Evolutionary conservation across 2,797 vertebrate genomes (phyloP), one percentile per base, ranked within the genome.

Genomic region (Uromys caudimaculatus): DNA sequence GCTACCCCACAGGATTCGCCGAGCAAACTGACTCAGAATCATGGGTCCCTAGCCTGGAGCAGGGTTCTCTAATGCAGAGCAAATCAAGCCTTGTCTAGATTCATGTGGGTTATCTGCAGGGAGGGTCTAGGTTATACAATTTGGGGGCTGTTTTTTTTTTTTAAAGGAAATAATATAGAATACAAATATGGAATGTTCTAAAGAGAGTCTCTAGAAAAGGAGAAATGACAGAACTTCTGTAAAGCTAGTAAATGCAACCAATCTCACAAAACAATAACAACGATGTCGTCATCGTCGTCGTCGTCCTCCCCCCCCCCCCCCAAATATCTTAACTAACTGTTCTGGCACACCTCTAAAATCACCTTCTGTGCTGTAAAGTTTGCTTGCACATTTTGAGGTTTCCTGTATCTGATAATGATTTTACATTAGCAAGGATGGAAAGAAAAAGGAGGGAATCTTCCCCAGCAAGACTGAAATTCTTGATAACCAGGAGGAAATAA

Each of bases 131-230:
- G 7, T n/a, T 89, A 88, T 1, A 86, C 4, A 44, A 12, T 79
- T 86, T 6, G 44, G 23, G 69, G 32, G 2, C 3, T 27, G 21
- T 17, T 6, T 64, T 64, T 90, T 92, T 71, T 6, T 73, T 67
- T 86, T 92, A 62, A 88, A 64, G 64, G 8, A 93, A 95, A 92
- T 77, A 84, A 90, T 82, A 27, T 3, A 79, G 94, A 93, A 50
- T 11, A 24, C 17, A 60, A 86, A 56, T 47, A 50, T 4, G 56
- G 38, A 29, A 85, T 52, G 27, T 52, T 50, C 32, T 85, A 87
- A 93, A 83, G 35, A 58, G 23, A 54, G 8, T 91, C 13, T 89
- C 71, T 32, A 91, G 71, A 87, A 85, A 24, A 90, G 44, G 54
- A 83, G 24, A 64, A 88, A 76, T 73, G 82, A 90, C 11, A 38